These are phyloP conservation scores for Diorhabda sublineata DNA, from an alignment of 1,140 invertebrate species.

Conservation along the genomic window DNA sequence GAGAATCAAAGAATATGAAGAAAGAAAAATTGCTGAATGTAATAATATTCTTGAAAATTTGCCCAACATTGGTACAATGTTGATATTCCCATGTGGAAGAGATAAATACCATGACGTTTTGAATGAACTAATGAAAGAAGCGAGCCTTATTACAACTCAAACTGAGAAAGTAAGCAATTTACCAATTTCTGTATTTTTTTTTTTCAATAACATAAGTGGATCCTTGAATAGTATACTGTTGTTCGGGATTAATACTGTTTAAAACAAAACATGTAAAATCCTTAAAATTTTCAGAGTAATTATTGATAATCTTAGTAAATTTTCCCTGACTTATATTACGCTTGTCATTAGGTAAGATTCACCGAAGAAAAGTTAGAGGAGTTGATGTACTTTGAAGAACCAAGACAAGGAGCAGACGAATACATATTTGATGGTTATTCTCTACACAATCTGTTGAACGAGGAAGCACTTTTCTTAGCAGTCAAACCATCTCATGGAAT, in stretches of 20 bases:
- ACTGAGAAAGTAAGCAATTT: constrained; percentile 32
- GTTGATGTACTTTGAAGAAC: constrained; percentile 27
- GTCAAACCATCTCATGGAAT: constrained; percentile 20
- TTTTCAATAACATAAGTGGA: too few species aligned
- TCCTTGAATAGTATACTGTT: too few species aligned
- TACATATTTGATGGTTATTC: constrained; percentile 27
- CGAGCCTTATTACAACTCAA: constrained; percentile 29
- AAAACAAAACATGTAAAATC: too few species aligned
- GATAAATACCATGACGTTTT: constrained; percentile 35
- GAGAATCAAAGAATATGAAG: constrained; percentile 40
- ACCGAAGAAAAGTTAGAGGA: constrained; percentile 30
- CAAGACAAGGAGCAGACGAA: constrained; percentile 4
- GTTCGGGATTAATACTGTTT: too few species aligned
- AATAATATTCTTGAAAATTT: constrained; percentile 48
- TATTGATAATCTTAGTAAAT: too few species aligned
- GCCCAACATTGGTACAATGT: constrained; percentile 43
- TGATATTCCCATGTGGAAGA: constrained; percentile 39
- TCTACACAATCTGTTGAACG: constrained; percentile 25
- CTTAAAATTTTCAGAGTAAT: too few species aligned
- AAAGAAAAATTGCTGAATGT: constrained; percentile 47
- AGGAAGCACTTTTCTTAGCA: constrained; percentile 18
- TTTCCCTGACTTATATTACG: too few species aligned
- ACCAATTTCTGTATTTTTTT: too few species aligned
- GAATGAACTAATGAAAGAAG: constrained; percentile 36
- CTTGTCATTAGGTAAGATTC: constrained; percentile 24